Evolutionary conservation across 1,140 invertebrate genomes (phyloP), one percentile per base, ranked within the genome.

Genomic region (Philotrypesis tridentata): DNA sequence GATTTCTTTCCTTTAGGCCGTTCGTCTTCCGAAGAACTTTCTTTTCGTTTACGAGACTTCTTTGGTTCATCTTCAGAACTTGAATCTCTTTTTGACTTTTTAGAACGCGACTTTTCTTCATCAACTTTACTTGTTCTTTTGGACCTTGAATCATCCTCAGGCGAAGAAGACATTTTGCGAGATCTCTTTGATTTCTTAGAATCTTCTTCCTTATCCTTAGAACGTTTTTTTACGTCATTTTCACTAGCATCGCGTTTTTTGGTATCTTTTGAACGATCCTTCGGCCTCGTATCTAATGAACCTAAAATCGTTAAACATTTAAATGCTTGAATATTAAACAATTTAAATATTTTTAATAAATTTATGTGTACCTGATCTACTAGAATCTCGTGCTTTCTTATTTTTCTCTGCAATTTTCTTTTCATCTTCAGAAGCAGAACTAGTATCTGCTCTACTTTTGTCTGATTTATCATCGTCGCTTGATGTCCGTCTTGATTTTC

Each of bases 121-220:
- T 91, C 92, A 91, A 63, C 93, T 94, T 61, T 95, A 92, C 12
- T 83, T 25, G 72, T 71, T 84, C 91, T 93, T 87, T 94, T 95
- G 85, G 93, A 93, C 87, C 94, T 95, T 43, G 91, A 92, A 63
- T 94, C 94, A 67, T 94, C 94, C 60, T 95, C 94, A 7, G 93
- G 94, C 0, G 94, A 94, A 17, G 94, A 94, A 3, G 94, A 94
- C 48, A 93, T 93, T 87, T 93, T 94, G 67, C 92, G 90, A 65
- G 91, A 88, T 86, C 92, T 92, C 85, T 92, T 92, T 27, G 85
- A 89, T 85, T 92, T 93, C 83, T 92, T 93, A 31, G 89, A 88
- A 84, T 93, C 92, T 23, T 89, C 85, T 25, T 92, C 92, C 48
- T 89, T 91, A 48, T 93, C 89, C 21, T 89, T 86, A 21, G 85